These are phyloP conservation scores for Acipenser oxyrinchus DNA, from an alignment of 2,797 vertebrate genomes.

Conservation along the genomic window DNA sequence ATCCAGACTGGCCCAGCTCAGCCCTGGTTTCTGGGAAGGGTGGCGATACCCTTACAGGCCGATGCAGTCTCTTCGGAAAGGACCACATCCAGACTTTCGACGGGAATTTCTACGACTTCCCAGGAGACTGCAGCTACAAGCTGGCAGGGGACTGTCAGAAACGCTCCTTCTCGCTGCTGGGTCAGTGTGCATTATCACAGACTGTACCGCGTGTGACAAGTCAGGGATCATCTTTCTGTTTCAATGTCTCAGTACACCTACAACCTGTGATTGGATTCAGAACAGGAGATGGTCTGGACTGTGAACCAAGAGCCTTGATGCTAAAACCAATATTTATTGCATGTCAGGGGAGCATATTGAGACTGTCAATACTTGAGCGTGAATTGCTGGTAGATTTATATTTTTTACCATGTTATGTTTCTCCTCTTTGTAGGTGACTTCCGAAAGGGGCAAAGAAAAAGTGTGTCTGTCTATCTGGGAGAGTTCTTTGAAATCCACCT, in stretches of 20 bases:
- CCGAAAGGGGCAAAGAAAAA: conserved; percentile 62
- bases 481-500: conserved; percentile 79
- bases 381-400: neutral
- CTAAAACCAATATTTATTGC: no score
- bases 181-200: conserved; percentile 41
- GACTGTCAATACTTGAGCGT: neutral
- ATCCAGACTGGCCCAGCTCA: conserved; percentile 8
- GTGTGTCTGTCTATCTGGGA: conserved; percentile 78
- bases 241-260: neutral
- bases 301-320: no score
- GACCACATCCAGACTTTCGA: conserved; percentile 84
- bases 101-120: conserved; percentile 75
- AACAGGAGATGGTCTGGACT: no score
- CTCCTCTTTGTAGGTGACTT: conserved; percentile 69
- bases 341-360: no score
- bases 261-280: no score
- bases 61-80: conserved; percentile 84
- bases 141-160: conserved; percentile 83
- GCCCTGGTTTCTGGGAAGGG: neutral
- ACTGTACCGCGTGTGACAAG: neutral
- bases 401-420: conserved; percentile 3
- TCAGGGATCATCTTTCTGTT: no score
- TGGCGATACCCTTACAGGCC: conserved; percentile 34
- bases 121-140: conserved; percentile 86
- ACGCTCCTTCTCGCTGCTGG: conserved; percentile 75